Percentiles rank a stretch among this genome's conserved stretches.
These are phyloP conservation scores for Emydura subglobosa DNA, from an alignment of 2,113 vertebrate species.

Conservation along the genomic window DNA sequence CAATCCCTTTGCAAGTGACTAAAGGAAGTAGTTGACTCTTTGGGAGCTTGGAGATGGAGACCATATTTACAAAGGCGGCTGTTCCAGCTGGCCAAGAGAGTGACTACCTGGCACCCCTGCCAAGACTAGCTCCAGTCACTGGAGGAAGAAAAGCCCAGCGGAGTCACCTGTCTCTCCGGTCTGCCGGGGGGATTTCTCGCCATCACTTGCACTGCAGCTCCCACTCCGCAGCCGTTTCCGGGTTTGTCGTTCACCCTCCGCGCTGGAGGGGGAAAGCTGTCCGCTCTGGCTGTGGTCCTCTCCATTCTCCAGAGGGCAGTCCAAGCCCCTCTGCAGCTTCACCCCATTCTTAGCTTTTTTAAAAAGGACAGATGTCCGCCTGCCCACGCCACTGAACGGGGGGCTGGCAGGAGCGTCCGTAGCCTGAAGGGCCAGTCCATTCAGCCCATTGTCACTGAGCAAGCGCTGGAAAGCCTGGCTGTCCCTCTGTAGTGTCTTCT, in stretches of 20 bases:
- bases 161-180: conserved; percentile 83
- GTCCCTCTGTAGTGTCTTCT: conserved; percentile 80
- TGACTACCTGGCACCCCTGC: background rate
- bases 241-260: conserved; percentile 60
- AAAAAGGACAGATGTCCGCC: conserved; percentile 92
- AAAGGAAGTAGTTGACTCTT: background rate
- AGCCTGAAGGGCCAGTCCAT: conserved; percentile 78
- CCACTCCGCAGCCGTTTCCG: conserved; percentile 75
- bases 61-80: background rate
- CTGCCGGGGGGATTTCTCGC: conserved; percentile 81
- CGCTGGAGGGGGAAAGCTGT: conserved; percentile 67
- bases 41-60: background rate
- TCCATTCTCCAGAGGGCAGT: conserved; percentile 83
- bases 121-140: background rate
- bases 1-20: background rate
- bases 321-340: conserved; percentile 86
- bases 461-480: conserved; percentile 77
- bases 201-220: conserved; percentile 79
- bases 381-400: conserved; percentile 84
- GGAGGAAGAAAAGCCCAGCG: conserved; percentile 45
- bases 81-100: background rate
- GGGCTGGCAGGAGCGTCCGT: conserved; percentile 47
- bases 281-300: conserved; percentile 73
- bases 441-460: conserved; percentile 78
- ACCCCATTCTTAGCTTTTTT: conserved; percentile 94